phyloP scores from a whole-genome alignment of 2,888 invertebrate species.

The Pollenia labialis region DNA sequence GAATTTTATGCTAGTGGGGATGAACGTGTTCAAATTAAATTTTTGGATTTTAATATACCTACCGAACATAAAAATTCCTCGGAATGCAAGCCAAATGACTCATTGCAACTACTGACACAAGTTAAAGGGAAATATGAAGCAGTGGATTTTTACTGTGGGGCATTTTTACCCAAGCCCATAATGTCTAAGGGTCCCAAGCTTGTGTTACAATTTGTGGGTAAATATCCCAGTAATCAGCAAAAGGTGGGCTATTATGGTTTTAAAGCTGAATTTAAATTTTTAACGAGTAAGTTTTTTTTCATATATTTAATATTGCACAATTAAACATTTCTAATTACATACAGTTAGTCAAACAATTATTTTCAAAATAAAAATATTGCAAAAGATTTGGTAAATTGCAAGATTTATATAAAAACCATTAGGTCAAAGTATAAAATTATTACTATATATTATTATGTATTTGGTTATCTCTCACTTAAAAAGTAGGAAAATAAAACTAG shows the following conservation, averaged over 20 bases:
- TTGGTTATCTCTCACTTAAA: too few relatives aligned
- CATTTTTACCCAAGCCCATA: conserved; percentile 90
- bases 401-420: too few relatives aligned
- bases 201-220: conserved; percentile 93
- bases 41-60: conserved; percentile 83
- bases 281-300: conserved; percentile 90
- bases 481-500: too few relatives aligned
- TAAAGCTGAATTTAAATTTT: conserved; percentile 94
- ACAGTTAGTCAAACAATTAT: background rate
- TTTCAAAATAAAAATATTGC: too few relatives aligned
- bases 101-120: conserved; percentile 87
- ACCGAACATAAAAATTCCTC: conserved; percentile 80
- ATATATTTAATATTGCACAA: background rate
- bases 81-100: conserved; percentile 80
- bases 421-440: too few relatives aligned
- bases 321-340: background rate
- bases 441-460: too few relatives aligned
- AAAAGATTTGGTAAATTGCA: too few relatives aligned
- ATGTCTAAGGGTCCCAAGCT: conserved; percentile 96
- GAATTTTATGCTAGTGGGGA: conserved; percentile 94
- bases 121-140: conserved; percentile 93
- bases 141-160: conserved; percentile 94
- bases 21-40: conserved; percentile 88
- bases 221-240: conserved; percentile 86
- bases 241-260: conserved; percentile 91